Evolutionary conservation across 2,113 vertebrate genomes (phyloP).

Genomic region (Ageneiosus marmoratus): DNA sequence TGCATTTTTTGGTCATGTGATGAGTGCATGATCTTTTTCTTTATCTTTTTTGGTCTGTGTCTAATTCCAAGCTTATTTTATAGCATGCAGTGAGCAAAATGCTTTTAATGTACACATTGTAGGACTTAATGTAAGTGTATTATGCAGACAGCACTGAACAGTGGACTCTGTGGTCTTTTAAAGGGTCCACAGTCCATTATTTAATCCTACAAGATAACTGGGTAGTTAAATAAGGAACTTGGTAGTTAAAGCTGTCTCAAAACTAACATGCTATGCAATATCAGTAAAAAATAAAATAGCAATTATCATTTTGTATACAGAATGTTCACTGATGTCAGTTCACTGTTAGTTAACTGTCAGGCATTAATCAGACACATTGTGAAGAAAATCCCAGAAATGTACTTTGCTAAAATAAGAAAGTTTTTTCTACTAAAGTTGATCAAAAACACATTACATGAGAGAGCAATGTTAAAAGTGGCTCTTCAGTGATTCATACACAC

Average conservation of each 20-base stretch:
- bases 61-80: neutral
- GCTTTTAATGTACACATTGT: neutral
- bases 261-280: neutral
- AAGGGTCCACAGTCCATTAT: conserved; percentile 14
- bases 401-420: too few relatives aligned
- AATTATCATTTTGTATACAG: neutral
- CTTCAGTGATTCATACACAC: neutral
- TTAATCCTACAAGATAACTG: neutral
- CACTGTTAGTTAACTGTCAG: neutral
- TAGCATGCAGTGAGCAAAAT: neutral
- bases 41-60: neutral
- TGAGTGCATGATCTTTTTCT: neutral
- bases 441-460: too few relatives aligned
- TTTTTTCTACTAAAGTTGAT: too few relatives aligned
- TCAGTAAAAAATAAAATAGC: neutral
- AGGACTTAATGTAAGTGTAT: neutral
- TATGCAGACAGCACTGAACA: neutral
- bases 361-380: too few relatives aligned
- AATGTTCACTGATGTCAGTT: neutral
- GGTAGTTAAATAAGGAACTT: neutral
- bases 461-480: neutral
- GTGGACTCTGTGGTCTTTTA: neutral
- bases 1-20: neutral
- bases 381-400: too few relatives aligned
- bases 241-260: neutral